Evolutionary conservation across 1,140 invertebrate genomes (phyloP), one percentile per base, ranked within the genome.

Genomic region (Bombyx mandarina): DNA sequence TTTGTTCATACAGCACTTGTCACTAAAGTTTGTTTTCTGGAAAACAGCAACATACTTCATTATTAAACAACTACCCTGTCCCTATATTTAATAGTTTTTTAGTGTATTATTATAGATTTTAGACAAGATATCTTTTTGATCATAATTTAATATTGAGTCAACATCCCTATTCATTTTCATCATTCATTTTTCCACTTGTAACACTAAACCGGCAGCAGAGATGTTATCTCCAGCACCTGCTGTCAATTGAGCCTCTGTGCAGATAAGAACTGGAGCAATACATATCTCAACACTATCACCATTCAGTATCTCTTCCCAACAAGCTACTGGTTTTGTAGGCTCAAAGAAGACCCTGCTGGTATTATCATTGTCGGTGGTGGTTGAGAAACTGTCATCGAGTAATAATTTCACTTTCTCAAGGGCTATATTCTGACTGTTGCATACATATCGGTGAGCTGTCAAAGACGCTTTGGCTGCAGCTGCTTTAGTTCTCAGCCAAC

Each of bases 181-280:
- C 26, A 63, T 58, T 80, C 55, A 82, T 68, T 77, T 80, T 77
- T 87, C 91, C 54, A 95, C 90, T 80, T 97, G 95, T 44, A 94
- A 88, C 43, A 94, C 92, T 5, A 97, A 79, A 18, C 94, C 95
- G 7, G 95, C 94, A 44, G 94, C 94, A 1, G 95, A 96, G 58
- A 97, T 95, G 72, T 97, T 97, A 77, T 97, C 95, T 1, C 96
- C 95, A 9, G 94, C 95, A 1, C 96, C 95, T 0, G 93, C 95
- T 10, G 96, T 97, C 69, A 96, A 92, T 50, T 92, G 90, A 2
- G 94, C 94, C 65, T 95, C 88, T 0, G 94, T 96, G 69, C 96
- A 97, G 0, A 97, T 94, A 6, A 97, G 79, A 3, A 95, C 95
- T 1, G 95, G 95, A 1, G 95, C 94, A 1, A 97, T 90, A 80